Base-by-base conservation (phyloP, 1,140 invertebrate species). In the Heliconius congener region DNA sequence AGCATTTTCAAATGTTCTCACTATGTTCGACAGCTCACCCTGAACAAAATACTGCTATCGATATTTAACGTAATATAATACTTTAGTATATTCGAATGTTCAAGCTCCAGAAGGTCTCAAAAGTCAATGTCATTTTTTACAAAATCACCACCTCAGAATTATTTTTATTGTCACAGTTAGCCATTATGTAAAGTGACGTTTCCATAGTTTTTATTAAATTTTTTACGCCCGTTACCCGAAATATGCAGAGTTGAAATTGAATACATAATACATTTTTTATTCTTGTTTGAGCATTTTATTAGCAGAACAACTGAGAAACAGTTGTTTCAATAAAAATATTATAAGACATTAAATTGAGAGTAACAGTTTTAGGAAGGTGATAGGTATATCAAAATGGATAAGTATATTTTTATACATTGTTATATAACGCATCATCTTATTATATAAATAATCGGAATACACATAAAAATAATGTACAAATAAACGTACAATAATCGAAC, bases 21-120 rank as follows among this genome's bases (percentile, higher is more conserved):
- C 18, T 37, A 6, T 23, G 42, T 13, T 60, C 46, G 57, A 79
- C 75, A 66, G 73, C 57, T 74, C 72, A 74, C 78, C 73, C 74
- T 80, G 78, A 76, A 76, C 72, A 76, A 70, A 71, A 79, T 66
- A 75, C 57, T 72, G 74, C 42, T 76, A 73, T 74, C 34, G 73
- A 79, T 80, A 80, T 72, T 72, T 74, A 76, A 19, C 75, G 78
- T 76, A 80, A 80, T 52, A 76, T 80, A 73, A 80, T 76, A 80
- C 70, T 80, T 72, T 71, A 39, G 16, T 66, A 80, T 80, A 70
- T 80, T 76, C 23, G 78, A 80, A 80, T 73, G 78, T 80, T 60
- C 70, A 27, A 11, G 30, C 60, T 66, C 60, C 57, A 73, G 46
- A 80, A 80, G 78, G 74, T 73, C 74, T 76, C 37, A 76, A 72